These are phyloP conservation scores for Pseudomyrmex gracilis DNA, from an alignment of 1,140 invertebrate species.

Conservation along the genomic window DNA sequence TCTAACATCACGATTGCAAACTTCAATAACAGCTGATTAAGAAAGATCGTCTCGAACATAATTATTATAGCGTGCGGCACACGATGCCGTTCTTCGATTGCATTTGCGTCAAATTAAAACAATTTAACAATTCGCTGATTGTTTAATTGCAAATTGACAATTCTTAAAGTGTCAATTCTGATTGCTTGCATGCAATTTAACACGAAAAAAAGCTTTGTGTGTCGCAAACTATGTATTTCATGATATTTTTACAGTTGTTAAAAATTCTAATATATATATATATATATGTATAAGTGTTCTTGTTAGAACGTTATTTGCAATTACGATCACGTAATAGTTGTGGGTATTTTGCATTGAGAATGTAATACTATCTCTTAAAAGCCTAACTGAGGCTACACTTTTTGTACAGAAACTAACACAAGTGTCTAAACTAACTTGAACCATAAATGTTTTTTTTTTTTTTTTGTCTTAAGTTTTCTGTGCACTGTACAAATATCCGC, in stretches of 20 bases:
- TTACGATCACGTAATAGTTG: background rate
- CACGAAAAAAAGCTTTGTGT: no score
- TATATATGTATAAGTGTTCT: no score
- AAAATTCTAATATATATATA: background rate
- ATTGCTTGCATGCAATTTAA: no score
- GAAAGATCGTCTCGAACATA: constrained; percentile 19
- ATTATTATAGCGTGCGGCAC: no score
- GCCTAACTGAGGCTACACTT: background rate
- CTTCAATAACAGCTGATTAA: constrained; percentile 49
- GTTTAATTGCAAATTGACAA: no score
- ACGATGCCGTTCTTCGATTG: no score
- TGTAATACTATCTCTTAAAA: constrained; percentile 63
- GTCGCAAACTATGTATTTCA: background rate
- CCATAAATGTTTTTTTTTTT: no score
- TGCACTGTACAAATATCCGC: constrained; percentile 71
- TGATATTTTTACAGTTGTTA: constrained; percentile 30
- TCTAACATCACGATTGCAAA: constrained; percentile 33
- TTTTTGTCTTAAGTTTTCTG: constrained; percentile 43
- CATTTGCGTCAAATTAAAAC: no score
- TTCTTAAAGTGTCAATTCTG: no score
- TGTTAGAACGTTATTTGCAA: constrained; percentile 21
- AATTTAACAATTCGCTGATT: no score
- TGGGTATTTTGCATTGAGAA: constrained; percentile 38
- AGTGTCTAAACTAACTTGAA: constrained; percentile 22
- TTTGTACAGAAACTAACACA: constrained; percentile 24